A percentile compares a stretch with the other conserved stretches of the same genome.
These are phyloP conservation scores for Amphiprion percula DNA, from an alignment of 2,113 vertebrate genomes.

Conservation along the genomic window DNA sequence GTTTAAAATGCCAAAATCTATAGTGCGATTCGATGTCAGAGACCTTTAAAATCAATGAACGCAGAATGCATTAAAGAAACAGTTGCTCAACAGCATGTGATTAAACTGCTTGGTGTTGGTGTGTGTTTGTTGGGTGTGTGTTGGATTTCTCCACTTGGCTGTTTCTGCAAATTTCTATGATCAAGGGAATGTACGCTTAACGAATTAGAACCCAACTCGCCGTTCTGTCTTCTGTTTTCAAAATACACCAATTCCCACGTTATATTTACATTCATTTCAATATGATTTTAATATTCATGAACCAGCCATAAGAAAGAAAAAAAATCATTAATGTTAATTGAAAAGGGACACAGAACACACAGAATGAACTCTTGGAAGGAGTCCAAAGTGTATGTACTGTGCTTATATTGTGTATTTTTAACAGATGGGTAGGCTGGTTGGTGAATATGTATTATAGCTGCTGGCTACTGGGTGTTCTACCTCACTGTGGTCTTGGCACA, in stretches of 20 bases:
- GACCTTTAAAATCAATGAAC: slow-evolving; percentile 76
- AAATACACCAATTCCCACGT: slow-evolving; percentile 73
- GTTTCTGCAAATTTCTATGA: slow-evolving; percentile 76
- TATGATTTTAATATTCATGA: slow-evolving; percentile 82
- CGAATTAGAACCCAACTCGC: slow-evolving; percentile 70
- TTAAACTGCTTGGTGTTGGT: slow-evolving; percentile 51
- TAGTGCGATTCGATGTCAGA: slow-evolving; percentile 72
- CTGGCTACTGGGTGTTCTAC: slow-evolving; percentile 30
- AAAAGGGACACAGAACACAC: slow-evolving; percentile 72
- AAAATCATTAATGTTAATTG: slow-evolving; percentile 82
- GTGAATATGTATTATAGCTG: slow-evolving; percentile 60
- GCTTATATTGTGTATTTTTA: slow-evolving; percentile 50
- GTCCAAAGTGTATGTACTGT: slow-evolving; percentile 60
- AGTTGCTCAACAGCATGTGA: slow-evolving; percentile 75
- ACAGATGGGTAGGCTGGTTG: slow-evolving; percentile 53
- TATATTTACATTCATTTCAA: slow-evolving; percentile 80
- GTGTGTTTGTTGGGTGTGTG: slow-evolving; percentile 15
- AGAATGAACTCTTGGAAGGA: slow-evolving; percentile 74
- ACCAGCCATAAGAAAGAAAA: slow-evolving; percentile 64
- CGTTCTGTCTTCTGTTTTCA: slow-evolving; percentile 68
- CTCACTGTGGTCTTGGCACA: slow-evolving; percentile 30
- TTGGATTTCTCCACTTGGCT: slow-evolving; percentile 61
- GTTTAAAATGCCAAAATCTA: slow-evolving; percentile 69
- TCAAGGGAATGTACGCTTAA: slow-evolving; percentile 75
- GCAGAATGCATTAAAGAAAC: slow-evolving; percentile 75